phyloP scores from a whole-genome alignment of 1,140 invertebrate species.

The Drosophila mauritiana region DNA sequence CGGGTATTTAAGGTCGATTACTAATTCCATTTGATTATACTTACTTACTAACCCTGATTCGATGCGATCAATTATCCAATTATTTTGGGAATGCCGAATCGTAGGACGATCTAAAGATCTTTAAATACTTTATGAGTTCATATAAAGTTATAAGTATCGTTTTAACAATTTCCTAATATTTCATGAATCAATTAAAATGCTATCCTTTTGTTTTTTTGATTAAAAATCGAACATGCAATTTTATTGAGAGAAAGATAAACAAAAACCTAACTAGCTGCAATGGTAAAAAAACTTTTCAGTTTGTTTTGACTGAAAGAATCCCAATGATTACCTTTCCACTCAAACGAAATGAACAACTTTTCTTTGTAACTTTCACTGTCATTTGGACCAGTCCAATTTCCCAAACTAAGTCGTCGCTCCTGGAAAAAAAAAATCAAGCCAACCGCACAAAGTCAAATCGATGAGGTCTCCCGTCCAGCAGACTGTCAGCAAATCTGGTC shows the following conservation, averaged over 20 bases:
- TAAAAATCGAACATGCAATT: too few relatives aligned
- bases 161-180: too few relatives aligned
- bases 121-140: too few relatives aligned
- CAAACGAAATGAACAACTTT: slow-evolving; percentile 14
- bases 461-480: neutral
- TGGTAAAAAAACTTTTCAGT: neutral
- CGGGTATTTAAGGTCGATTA: slow-evolving; percentile 36
- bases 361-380: neutral
- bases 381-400: slow-evolving; percentile 7
- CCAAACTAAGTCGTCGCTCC: neutral
- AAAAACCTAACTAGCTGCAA: too few relatives aligned
- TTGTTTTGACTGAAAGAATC: neutral
- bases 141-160: too few relatives aligned
- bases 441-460: slow-evolving; percentile 12
- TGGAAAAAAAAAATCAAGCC: neutral
- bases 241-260: neutral
- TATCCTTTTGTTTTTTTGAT: too few relatives aligned
- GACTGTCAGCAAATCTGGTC: slow-evolving; percentile 6
- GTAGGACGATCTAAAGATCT: too few relatives aligned
- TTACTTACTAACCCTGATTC: neutral
- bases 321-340: neutral
- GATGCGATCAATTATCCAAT: neutral
- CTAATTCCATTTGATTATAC: slow-evolving; percentile 22
- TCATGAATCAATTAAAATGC: too few relatives aligned
- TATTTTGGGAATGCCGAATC: too few relatives aligned